These are phyloP conservation scores for Ceratina australensis DNA, from an alignment of 1,140 invertebrate genomes.

Conservation along the genomic window DNA sequence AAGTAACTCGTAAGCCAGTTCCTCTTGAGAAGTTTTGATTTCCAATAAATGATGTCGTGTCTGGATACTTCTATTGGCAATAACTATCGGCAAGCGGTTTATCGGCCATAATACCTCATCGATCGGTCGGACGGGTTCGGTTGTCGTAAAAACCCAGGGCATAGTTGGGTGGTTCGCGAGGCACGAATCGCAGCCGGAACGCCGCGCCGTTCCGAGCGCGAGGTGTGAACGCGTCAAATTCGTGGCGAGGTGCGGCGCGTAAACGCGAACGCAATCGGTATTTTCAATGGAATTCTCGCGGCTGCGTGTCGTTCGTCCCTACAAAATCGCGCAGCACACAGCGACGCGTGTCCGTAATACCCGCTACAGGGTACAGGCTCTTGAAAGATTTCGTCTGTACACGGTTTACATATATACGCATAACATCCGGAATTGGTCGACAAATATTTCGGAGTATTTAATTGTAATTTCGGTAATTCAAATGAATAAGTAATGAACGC, in stretches of 20 bases:
- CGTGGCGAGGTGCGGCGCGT: conserved; percentile 11
- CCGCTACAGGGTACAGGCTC: background rate
- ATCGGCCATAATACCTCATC: background rate
- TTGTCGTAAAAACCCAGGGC: background rate
- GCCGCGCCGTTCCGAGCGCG: conserved; percentile 18
- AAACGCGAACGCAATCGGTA: conserved; percentile 17
- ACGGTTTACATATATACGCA: no score
- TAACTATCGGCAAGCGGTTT: background rate
- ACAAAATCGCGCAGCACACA: background rate
- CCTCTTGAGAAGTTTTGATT: background rate
- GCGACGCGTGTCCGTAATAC: background rate
- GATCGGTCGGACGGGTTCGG: background rate
- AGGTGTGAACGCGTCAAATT: conserved; percentile 46
- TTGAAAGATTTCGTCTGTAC: no score
- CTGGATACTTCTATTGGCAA: background rate
- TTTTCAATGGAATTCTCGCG: conserved; percentile 24
- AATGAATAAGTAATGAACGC: no score
- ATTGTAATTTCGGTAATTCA: no score
- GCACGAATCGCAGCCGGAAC: background rate
- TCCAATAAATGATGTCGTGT: background rate
- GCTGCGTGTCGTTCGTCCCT: conserved; percentile 3
- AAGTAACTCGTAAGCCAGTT: background rate
- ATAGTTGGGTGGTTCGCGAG: background rate
- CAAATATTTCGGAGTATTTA: no score
- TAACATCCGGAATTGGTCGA: no score